Conservation (phyloP, 2,888 invertebrate species). For the Molanna angustata region DNA sequence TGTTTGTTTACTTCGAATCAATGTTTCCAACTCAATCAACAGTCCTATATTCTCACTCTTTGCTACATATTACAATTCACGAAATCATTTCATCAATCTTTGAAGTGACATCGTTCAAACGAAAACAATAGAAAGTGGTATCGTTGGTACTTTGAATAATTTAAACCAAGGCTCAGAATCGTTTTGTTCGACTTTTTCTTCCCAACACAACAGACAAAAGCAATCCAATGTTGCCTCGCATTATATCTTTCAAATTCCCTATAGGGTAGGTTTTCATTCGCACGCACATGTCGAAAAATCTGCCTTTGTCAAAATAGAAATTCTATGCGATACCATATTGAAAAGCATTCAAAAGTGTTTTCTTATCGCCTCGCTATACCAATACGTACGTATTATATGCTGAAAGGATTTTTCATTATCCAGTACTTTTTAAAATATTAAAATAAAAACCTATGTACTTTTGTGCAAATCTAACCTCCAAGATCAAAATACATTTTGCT, state of each 20-base stretch:
- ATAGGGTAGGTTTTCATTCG: slow-evolving; percentile 2
- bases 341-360: slow-evolving; percentile 11
- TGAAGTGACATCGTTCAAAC: slow-evolving; percentile 17
- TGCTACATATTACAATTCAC: slow-evolving; percentile 22
- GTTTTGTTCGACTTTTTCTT: slow-evolving; percentile 7
- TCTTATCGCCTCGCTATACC: no score
- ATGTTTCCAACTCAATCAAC: no score
- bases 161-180: slow-evolving; percentile 13
- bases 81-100: slow-evolving; percentile 21
- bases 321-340: slow-evolving; percentile 9
- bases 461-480: no score
- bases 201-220: slow-evolving; percentile 9
- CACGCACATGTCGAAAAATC: slow-evolving; percentile 9
- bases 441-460: no score
- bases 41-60: slow-evolving; percentile 11
- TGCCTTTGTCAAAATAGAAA: slow-evolving; percentile 14
- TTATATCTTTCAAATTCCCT: slow-evolving; percentile 9
- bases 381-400: no score
- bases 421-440: no score
- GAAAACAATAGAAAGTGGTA: slow-evolving; percentile 25
- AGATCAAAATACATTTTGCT: no score
- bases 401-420: no score
- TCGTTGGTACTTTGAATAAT: slow-evolving; percentile 22
- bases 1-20: no score
- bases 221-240: slow-evolving; percentile 2